phyloP scores from a whole-genome alignment of 2,797 vertebrate genomes.

The Philypnodon macrostomus region DNA sequence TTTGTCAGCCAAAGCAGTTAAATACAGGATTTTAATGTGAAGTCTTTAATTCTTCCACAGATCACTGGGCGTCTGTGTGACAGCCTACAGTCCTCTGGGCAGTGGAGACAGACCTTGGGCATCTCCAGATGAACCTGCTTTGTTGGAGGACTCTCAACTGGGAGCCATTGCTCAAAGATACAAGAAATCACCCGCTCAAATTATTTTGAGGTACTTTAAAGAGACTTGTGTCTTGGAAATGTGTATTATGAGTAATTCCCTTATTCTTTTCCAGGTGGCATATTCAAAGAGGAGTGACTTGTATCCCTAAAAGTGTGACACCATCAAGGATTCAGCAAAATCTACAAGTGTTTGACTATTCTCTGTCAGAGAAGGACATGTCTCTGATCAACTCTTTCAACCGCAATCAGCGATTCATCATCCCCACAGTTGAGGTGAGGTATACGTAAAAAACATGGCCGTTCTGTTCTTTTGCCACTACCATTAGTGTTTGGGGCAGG shows the following conservation, averaged over 20 bases:
- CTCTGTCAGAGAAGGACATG: conserved; percentile 66
- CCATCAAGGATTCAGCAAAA: conserved; percentile 76
- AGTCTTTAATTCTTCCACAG: conserved; percentile 27
- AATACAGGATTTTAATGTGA: background rate
- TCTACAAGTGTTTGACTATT: conserved; percentile 75
- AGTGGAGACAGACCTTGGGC: conserved; percentile 79
- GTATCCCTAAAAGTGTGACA: conserved; percentile 78
- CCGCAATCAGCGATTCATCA: conserved; percentile 62
- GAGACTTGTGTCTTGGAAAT: background rate
- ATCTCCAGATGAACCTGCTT: conserved; percentile 57
- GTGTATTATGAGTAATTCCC: no score
- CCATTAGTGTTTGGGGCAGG: no score
- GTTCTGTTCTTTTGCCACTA: no score
- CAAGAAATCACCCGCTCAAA: conserved; percentile 69
- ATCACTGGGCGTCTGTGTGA: conserved; percentile 62
- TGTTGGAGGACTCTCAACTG: conserved; percentile 70
- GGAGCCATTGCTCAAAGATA: conserved; percentile 50
- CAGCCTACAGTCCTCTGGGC: conserved; percentile 78
- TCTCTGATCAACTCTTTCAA: conserved; percentile 66
- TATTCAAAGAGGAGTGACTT: conserved; percentile 70
- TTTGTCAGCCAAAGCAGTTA: background rate
- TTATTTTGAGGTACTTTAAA: conserved; percentile 67
- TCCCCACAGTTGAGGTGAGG: conserved; percentile 67
- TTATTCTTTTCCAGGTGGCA: conserved; percentile 66
- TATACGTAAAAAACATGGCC: no score